Base-by-base conservation (phyloP, 1,140 invertebrate species). In the Colletes latitarsis region DNA sequence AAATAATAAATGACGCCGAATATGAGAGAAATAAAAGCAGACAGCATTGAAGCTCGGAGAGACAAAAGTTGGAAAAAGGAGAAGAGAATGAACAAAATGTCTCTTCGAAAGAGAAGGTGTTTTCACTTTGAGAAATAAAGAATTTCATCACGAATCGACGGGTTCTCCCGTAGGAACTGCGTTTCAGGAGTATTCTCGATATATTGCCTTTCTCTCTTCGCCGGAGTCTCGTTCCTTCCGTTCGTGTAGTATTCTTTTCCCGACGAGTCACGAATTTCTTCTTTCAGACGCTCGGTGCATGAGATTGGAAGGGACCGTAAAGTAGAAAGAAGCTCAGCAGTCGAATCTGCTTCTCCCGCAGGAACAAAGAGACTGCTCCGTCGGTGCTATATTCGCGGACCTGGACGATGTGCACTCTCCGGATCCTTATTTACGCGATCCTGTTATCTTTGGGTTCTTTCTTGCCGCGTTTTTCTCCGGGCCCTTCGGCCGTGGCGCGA, bases 371-470 rank as follows among this genome's bases (percentile, higher is more conserved):
- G 30, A 30, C 30, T 30, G 30, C 30, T 1, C 30, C 30, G 30
- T 30, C 30, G 30, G 30, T 30, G 30, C 17, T 41, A 9, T 46
- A 46, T 46, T 46, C 43, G 43, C 43, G 1, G 6, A 46, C 1
- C 6, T 46, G 9, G 43, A 46, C 43, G 43, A 3, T 60, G 70
- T 30, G 30, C 30, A 30, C 78, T 60, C 39, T n/a, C 62, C 6
- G 72, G 64, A 88, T 86, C 83, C 82, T 84, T 86, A 85, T 87
- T 88, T 88, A 88, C 82, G 73, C 82, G 82, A 82, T 77, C 73
- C 73, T 79, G 82, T 86, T 88, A 86, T 88, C 87, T 78, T 74
- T 46, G n/a, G 14, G 43, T 57, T 63, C 46, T 70, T 39, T 19
- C 6, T 3, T 60, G 17, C 21, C 63, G 6, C 81, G 41, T 46